Evolutionary conservation across 2,113 vertebrate species (phyloP).

Genomic region (Natator depressus): DNA sequence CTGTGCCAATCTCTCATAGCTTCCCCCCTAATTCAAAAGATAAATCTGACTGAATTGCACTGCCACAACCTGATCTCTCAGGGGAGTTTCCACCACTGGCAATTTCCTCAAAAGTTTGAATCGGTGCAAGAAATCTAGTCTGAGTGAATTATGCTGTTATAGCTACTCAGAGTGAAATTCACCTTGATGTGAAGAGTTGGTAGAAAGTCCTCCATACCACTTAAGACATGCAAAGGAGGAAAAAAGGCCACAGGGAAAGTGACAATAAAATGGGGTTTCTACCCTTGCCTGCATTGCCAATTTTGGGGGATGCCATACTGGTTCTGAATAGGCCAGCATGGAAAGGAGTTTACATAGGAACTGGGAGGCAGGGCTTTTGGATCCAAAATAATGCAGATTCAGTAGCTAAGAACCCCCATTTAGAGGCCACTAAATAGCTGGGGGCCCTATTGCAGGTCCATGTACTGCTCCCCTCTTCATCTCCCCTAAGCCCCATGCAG

Average conservation of each 20-base stretch:
- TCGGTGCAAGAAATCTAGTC: neutral
- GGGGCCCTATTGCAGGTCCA: neutral
- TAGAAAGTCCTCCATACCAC: neutral
- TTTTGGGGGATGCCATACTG: neutral
- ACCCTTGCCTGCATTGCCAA: neutral
- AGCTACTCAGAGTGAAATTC: neutral
- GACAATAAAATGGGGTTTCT: neutral
- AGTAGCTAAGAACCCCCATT: neutral
- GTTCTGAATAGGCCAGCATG: neutral
- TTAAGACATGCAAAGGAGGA: neutral
- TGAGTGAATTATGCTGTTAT: neutral
- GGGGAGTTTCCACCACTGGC: neutral
- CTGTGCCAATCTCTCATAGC: neutral
- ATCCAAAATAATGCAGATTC: neutral
- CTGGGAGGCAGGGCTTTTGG: neutral
- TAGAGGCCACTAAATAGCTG: neutral
- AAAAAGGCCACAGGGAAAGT: neutral
- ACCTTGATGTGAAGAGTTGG: neutral
- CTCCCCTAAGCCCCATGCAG: neutral
- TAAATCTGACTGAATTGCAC: neutral
- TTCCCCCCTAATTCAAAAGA: neutral
- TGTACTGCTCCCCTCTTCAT: neutral
- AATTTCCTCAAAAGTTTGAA: neutral
- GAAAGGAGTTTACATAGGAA: rapidly evolving
- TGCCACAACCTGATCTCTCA: neutral